Base-by-base conservation (phyloP, 2,888 invertebrate genomes). In the Lissonota sp. region DNA sequence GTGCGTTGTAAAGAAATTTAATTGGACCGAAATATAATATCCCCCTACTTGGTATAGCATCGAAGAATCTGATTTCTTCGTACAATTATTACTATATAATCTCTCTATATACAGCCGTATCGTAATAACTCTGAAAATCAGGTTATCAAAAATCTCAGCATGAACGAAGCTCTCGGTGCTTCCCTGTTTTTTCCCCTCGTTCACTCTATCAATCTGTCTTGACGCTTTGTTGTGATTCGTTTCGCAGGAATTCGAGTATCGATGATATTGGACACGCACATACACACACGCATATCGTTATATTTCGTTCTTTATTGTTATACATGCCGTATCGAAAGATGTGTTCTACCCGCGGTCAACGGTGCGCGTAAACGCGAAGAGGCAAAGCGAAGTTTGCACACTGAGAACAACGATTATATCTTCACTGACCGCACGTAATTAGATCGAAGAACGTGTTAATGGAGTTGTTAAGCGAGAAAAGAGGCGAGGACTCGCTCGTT, bases 391-490 rank as follows among this genome's bases (percentile, higher is more conserved):
- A 46, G 60, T 6, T 49, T 60, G 79, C 67, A 51, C 39, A 70
- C 49, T 62, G 70, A 58, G 73, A 78, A 73, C 63, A 78, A 82
- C 82, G 80, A 84, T 84, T 83, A 71, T 82, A 79, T 83, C 78
- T 82, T 72, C 42, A 72, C 80, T 75, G 83, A 81, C 82, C 79
- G 74, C 79, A 70, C 73, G 79, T 84, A 84, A 84, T 84, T 82
- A 84, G 84, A 84, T 84, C 84, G 79, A 76, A 72, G 71, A 78
- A 81, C 82, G 84, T 81, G 80, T 82, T 84, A 81, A 84, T 84
- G 77, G 82, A 82, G 84, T 80, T 79, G 84, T 84, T 83, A 84
- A 73, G 71, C 69, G 79, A 73, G 83, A 77, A 81, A 78, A 80
- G 71, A 78, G 75, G 80, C 78, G 78, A 78, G 74, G 73, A 78